Evolutionary conservation across 2,113 vertebrate species (phyloP).

Genomic region (Sceloporus tristichus): DNA sequence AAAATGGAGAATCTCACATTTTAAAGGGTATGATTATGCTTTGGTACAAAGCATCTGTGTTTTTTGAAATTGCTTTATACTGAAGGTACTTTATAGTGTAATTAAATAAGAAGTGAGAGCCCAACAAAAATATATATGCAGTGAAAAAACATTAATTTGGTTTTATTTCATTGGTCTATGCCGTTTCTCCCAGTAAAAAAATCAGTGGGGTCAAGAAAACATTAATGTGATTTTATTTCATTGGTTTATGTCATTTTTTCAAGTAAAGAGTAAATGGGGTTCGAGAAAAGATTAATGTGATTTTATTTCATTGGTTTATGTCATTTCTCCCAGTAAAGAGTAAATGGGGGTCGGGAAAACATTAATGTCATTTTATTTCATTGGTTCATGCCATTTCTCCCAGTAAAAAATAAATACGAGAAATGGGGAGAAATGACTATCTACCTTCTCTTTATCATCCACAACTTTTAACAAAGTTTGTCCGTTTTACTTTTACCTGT

Average conservation of each 20-base stretch:
- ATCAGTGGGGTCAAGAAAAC: not conserved
- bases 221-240: not conserved
- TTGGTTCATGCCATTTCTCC: too few species aligned
- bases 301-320: too few species aligned
- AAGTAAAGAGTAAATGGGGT: not conserved
- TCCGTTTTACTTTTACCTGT: not conserved
- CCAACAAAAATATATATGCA: not conserved
- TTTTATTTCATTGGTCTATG: not conserved
- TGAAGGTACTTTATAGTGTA: not conserved
- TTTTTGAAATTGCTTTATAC: not conserved
- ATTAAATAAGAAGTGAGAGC: not conserved
- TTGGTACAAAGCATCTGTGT: not conserved
- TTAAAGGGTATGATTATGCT: not conserved
- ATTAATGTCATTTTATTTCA: too few species aligned
- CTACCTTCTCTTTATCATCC: too few species aligned
- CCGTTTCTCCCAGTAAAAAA: not conserved
- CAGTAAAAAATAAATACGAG: too few species aligned
- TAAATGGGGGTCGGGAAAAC: not conserved
- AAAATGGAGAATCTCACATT: not conserved
- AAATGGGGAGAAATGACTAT: too few species aligned
- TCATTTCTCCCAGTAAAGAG: too few species aligned
- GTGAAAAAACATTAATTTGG: not conserved
- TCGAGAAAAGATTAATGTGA: too few species aligned
- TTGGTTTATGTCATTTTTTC: not conserved
- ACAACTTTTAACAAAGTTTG: slow-evolving; percentile 18